Evolutionary conservation across 2,797 vertebrate genomes (phyloP), one percentile per base, ranked within the genome.

Genomic region (Sebastes trivittatus): DNA sequence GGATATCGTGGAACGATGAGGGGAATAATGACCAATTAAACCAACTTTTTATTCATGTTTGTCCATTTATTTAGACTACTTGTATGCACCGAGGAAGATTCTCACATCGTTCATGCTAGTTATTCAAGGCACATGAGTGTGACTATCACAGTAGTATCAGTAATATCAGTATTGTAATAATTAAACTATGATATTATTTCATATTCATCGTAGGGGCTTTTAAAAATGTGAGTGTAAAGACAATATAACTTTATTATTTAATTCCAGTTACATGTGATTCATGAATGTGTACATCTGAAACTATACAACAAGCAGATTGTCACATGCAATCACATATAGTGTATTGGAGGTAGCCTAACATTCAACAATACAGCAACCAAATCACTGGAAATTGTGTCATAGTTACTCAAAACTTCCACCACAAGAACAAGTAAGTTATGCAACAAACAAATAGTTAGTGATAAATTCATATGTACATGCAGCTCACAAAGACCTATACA

Each of bases 401-500:
- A 46, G 7, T 25, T 63, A 49, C 34, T 74, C n/a, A 75, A 46
- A 82, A 55, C 22, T 54, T 83, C 32, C 36, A 82, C 69, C 60
- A 49, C 27, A 11, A 61, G 14, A 52, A 75, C 16, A 67, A 32
- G 13, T 16, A 60, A 64, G 4, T 30, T 64, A 46, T 54, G 36
- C 30, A 64, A 18, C 14, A 75, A 72, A 80, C 32, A 73, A 32
- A 69, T 16, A 34, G 8, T 18, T 11, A 59, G 55, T 55, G 22
- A 65, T 59, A 30, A 42, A 68, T 13, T 14, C 6, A 76, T 88
- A 84, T 90, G 10, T 83, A 89, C 75, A 89, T 6, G 74, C 32
- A 84, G 63, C 36, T 83, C 23, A 69, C 5, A 83, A 76, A 78
- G 34, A 59, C 59, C 52, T 80, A 67, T 69, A 85, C 72, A 85